Conservation (phyloP, 2,888 invertebrate species). For the Zonitis immaculata region DNA sequence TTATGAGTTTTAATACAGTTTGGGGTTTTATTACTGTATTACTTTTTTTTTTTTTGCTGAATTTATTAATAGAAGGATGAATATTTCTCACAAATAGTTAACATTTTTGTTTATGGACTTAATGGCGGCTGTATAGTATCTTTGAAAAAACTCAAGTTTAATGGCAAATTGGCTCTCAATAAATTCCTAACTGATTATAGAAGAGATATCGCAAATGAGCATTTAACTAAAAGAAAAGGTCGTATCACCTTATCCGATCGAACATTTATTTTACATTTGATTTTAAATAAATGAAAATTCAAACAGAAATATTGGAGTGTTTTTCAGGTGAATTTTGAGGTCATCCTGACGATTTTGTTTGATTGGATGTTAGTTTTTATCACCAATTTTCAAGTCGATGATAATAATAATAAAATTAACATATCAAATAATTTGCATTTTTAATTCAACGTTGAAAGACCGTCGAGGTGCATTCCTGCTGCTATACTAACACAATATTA, state of each 20-base stretch:
- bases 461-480: conserved; percentile 22
- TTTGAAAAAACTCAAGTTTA: conserved; percentile 27
- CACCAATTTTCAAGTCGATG: too few relatives aligned
- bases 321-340: too few relatives aligned
- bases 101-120: conserved; percentile 28
- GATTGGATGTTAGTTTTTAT: too few relatives aligned
- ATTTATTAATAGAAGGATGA: too few relatives aligned
- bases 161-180: conserved; percentile 27
- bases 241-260: conserved; percentile 13
- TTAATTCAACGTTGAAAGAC: conserved; percentile 23
- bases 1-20: conserved; percentile 15
- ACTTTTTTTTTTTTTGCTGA: neutral
- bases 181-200: conserved; percentile 34
- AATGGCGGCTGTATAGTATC: conserved; percentile 31
- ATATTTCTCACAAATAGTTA: neutral
- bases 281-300: too few relatives aligned
- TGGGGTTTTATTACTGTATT: neutral
- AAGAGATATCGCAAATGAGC: conserved; percentile 33
- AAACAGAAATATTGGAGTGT: too few relatives aligned
- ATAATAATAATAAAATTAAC: conserved; percentile 26
- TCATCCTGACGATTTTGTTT: too few relatives aligned
- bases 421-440: conserved; percentile 32
- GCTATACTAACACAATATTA: conserved; percentile 30
- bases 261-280: neutral
- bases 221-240: conserved; percentile 24